Evolutionary conservation across 2,797 vertebrate species (phyloP).

Genomic region (Typhlichthys eigenmanni): DNA sequence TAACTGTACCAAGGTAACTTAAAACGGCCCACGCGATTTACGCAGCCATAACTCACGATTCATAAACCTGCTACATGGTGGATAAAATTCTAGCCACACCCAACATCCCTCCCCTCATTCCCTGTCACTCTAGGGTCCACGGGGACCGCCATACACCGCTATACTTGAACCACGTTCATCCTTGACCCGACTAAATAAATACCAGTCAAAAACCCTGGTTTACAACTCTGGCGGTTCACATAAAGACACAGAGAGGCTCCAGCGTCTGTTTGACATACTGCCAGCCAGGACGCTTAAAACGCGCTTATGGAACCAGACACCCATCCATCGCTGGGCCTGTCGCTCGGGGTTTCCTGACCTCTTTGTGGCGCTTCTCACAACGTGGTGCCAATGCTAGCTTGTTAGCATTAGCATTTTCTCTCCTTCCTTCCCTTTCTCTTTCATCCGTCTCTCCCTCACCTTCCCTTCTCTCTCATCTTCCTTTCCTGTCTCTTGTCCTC

Average conservation of each 20-base stretch:
- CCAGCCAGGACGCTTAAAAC: slow-evolving; percentile 8
- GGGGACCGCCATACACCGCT: slow-evolving; percentile 55
- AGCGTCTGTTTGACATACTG: slow-evolving; percentile 25
- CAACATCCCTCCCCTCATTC: neutral
- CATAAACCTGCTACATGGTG: slow-evolving; percentile 75
- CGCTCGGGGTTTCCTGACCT: slow-evolving; percentile 35
- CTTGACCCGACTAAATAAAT: slow-evolving; percentile 60
- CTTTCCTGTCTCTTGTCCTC: slow-evolving; percentile 41
- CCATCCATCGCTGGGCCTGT: slow-evolving; percentile 23
- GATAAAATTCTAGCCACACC: slow-evolving; percentile 54
- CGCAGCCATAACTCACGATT: slow-evolving; percentile 70
- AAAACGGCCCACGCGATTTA: slow-evolving; percentile 70
- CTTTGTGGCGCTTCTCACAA: slow-evolving; percentile 41
- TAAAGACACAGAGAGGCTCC: slow-evolving; percentile 23
- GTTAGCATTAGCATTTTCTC: slow-evolving; percentile 20
- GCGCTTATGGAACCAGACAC: slow-evolving; percentile 44
- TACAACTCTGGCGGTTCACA: slow-evolving; percentile 49
- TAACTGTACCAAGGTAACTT: slow-evolving; percentile 63
- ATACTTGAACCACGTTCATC: slow-evolving; percentile 48
- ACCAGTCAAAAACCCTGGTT: slow-evolving; percentile 40
- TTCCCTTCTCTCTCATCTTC: neutral
- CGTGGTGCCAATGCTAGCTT: slow-evolving; percentile 44
- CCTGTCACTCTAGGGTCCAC: slow-evolving; percentile 36
- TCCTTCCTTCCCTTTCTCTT: neutral
- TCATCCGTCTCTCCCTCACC: neutral